Conservation (phyloP, 2,888 invertebrate genomes). For the Drosophila meridiana region DNA sequence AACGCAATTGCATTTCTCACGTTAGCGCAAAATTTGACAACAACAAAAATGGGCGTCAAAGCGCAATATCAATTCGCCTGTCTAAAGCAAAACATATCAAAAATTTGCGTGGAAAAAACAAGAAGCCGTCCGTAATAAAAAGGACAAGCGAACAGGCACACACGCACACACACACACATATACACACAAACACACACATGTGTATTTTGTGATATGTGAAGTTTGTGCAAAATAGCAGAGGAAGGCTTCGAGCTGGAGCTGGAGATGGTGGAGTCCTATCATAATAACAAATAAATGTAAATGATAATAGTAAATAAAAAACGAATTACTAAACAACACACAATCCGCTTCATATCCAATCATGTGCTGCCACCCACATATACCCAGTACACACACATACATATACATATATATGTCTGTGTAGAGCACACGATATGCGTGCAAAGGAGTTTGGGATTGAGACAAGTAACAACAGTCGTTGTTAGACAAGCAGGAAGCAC, state of each 20-base stretch:
- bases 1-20: constrained; percentile 75
- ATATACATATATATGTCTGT: neutral
- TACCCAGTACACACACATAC: neutral
- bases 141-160: constrained; percentile 37
- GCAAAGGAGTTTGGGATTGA: constrained; percentile 41
- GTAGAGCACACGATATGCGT: constrained; percentile 41
- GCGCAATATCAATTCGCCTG: constrained; percentile 52
- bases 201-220: neutral
- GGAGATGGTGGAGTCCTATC: constrained; percentile 43
- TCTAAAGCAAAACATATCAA: constrained; percentile 68
- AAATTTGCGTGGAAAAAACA: constrained; percentile 63
- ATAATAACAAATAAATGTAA: constrained; percentile 80
- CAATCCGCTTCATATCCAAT: constrained; percentile 59
- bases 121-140: constrained; percentile 46
- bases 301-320: constrained; percentile 79
- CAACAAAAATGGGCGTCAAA: constrained; percentile 48
- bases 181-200: neutral
- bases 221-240: constrained; percentile 6
- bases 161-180: constrained; percentile 19
- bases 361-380: constrained; percentile 24
- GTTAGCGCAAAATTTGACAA: constrained; percentile 47
- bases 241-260: neutral
- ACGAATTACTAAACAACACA: constrained; percentile 79
- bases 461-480: constrained; percentile 50
- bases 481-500: constrained; percentile 53